These are phyloP conservation scores for Drosophila erecta DNA, from an alignment of 1,140 invertebrate species.

Conservation along the genomic window DNA sequence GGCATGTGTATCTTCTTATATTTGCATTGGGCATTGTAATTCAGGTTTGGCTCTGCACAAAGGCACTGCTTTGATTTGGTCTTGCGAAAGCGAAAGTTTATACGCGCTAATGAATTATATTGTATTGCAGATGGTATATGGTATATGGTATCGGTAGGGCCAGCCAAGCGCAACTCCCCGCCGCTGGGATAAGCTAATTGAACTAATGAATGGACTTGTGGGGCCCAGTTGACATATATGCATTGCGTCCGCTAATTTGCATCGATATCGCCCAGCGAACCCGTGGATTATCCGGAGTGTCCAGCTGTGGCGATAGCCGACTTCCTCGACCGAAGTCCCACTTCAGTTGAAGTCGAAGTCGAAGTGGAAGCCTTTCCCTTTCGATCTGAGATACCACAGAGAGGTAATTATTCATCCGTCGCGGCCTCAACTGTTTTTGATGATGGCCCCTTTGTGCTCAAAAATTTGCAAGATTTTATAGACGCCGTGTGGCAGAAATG, in stretches of 20 bases:
- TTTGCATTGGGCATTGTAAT: slow-evolving; percentile 81
- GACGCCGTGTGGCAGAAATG: slow-evolving; percentile 35
- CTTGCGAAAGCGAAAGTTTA: slow-evolving; percentile 80
- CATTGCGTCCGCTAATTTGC: slow-evolving; percentile 51
- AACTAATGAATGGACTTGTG: slow-evolving; percentile 67
- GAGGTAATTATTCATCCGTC: slow-evolving; percentile 46
- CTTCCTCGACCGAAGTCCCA: not conserved
- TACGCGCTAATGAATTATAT: slow-evolving; percentile 78
- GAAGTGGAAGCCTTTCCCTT: slow-evolving; percentile 35
- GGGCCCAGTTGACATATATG: slow-evolving; percentile 60
- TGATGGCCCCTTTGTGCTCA: slow-evolving; percentile 20
- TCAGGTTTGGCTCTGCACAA: slow-evolving; percentile 58
- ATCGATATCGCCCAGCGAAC: slow-evolving; percentile 38
- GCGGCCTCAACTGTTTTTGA: slow-evolving; percentile 34
- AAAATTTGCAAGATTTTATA: slow-evolving; percentile 35
- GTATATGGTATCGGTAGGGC: slow-evolving; percentile 22
- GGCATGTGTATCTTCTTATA: slow-evolving; percentile 48
- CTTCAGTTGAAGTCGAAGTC: not conserved
- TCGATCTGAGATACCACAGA: slow-evolving; percentile 42
- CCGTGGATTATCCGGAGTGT: slow-evolving; percentile 20
- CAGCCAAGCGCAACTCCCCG: slow-evolving; percentile 26
- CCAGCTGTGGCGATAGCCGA: slow-evolving; percentile 38
- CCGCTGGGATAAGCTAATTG: slow-evolving; percentile 60
- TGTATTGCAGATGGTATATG: slow-evolving; percentile 38
- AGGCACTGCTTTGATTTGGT: slow-evolving; percentile 73